A percentile compares a stretch with the other conserved stretches of the same genome.
phyloP scores from a whole-genome alignment of 2,888 invertebrate species.

The Linnaemya vulpina region DNA sequence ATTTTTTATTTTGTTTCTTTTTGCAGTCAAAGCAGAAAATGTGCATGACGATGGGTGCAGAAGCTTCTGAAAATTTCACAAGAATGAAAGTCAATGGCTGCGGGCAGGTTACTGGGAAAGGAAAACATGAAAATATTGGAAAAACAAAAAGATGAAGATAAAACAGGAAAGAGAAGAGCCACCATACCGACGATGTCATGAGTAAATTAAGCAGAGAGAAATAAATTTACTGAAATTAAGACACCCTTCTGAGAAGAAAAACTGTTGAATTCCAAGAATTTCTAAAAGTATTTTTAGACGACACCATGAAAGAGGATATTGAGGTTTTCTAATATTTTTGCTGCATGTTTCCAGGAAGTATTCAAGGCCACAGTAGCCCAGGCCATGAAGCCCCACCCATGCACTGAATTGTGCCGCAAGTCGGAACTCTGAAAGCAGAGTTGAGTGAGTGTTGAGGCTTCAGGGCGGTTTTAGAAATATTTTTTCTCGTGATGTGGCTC shows the following conservation, averaged over 20 bases:
- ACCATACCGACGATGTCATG: slow-evolving; percentile 28
- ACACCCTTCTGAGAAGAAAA: neutral
- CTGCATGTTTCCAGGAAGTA: too few species aligned
- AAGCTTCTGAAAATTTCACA: neutral
- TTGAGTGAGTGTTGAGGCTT: neutral
- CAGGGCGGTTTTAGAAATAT: too few species aligned
- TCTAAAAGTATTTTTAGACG: neutral
- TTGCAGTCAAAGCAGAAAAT: neutral
- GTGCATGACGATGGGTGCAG: neutral
- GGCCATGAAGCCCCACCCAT: too few species aligned
- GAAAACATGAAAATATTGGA: slow-evolving; percentile 17
- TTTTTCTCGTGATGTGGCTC: too few species aligned
- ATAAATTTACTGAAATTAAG: neutral
- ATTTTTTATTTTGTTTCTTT: too few species aligned
- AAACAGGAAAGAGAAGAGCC: neutral
- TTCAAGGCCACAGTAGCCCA: neutral
- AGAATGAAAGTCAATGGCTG: slow-evolving; percentile 55
- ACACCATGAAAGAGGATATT: too few species aligned
- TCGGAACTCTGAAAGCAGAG: too few species aligned
- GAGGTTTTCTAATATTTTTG: too few species aligned
- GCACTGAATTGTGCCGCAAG: too few species aligned
- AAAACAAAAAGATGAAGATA: slow-evolving; percentile 12
- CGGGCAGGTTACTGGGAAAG: slow-evolving; percentile 41
- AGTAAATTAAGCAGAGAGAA: neutral
- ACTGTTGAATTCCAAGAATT: neutral